Conservation (phyloP, 2,797 vertebrate genomes). For the Crocodylus rhombifer region DNA sequence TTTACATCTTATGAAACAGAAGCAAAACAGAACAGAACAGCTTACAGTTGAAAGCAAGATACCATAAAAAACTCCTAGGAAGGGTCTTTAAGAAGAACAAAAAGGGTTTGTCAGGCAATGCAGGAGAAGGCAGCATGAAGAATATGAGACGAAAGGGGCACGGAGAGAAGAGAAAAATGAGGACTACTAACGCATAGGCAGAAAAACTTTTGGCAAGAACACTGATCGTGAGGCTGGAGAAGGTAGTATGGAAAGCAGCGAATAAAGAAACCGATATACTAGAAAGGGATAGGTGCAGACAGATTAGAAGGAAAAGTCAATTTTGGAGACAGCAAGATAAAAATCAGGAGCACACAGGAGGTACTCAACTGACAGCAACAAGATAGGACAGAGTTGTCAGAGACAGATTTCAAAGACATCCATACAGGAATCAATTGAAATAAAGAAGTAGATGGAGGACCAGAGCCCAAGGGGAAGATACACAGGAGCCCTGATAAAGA, state of each 20-base stretch:
- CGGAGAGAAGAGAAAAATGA: background rate
- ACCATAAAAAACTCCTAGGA: background rate
- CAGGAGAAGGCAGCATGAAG: background rate
- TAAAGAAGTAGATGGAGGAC: background rate
- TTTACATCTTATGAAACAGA: background rate
- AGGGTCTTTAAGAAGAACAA: background rate
- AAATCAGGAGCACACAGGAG: background rate
- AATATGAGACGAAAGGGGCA: too few species aligned
- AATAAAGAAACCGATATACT: background rate
- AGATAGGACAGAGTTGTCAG: background rate
- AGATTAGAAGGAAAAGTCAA: conserved; percentile 10
- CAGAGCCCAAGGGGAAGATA: background rate
- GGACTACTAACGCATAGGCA: background rate
- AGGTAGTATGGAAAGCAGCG: background rate
- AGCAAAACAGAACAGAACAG: background rate
- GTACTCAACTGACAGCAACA: background rate
- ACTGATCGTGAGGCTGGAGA: background rate
- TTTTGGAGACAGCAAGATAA: conserved; percentile 10
- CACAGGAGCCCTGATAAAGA: background rate
- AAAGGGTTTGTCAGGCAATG: background rate
- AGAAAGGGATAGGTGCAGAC: background rate
- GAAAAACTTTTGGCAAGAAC: background rate
- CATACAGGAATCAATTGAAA: background rate
- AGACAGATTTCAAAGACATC: background rate
- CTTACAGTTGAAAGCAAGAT: background rate